Conservation (phyloP, 1,140 invertebrate species). For the Plectrocnemia conspersa region DNA sequence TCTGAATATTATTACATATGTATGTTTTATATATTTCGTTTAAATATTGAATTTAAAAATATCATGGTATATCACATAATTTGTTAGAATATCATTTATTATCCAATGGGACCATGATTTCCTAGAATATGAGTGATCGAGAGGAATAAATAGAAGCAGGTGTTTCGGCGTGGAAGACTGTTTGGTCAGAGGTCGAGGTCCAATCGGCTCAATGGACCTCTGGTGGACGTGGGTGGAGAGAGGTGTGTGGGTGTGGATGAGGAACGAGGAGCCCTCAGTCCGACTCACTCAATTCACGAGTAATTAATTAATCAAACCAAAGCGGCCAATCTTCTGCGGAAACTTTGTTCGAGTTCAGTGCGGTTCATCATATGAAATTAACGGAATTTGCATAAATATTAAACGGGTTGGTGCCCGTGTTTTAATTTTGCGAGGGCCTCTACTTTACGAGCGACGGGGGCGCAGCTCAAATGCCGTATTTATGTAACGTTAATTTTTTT, state of each 20-base stretch:
- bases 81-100: too few relatives aligned
- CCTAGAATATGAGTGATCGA: constrained; percentile 5
- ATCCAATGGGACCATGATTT: too few relatives aligned
- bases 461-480: too few relatives aligned
- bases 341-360: constrained; percentile 6
- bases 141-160: not conserved
- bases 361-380: constrained; percentile 15
- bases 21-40: too few relatives aligned
- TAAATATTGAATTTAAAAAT: too few relatives aligned
- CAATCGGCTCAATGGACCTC: constrained; percentile 5
- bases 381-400: constrained; percentile 16
- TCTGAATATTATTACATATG: too few relatives aligned
- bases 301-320: constrained; percentile 23
- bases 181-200: constrained; percentile 5
- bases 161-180: not conserved
- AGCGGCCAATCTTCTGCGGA: constrained; percentile 15
- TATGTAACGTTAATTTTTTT: too few relatives aligned
- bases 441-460: too few relatives aligned
- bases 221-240: not conserved
- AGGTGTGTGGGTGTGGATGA: not conserved
- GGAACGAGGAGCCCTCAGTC: too few relatives aligned
- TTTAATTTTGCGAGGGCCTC: not conserved
- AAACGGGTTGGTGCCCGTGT: not conserved
- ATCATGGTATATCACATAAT: too few relatives aligned
- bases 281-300: constrained; percentile 9